Evolutionary conservation across 2,888 invertebrate genomes (phyloP).

Genomic region (Oasisia sp.): DNA sequence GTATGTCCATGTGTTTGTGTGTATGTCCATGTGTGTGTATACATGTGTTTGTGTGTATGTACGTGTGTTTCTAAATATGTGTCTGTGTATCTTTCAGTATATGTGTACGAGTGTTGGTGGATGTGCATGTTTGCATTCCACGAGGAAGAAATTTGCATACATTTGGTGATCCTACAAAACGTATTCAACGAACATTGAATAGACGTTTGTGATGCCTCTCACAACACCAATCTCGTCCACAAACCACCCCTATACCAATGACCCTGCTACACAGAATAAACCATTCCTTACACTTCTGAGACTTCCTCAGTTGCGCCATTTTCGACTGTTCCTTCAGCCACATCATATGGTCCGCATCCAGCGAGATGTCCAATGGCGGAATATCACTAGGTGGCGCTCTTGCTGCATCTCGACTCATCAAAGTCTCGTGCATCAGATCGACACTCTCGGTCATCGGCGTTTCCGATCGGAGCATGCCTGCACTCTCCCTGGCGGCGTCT

Average conservation of each 20-base stretch:
- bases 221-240: too few species aligned
- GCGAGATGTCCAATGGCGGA: slow-evolving; percentile 61
- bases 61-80: too few species aligned
- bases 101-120: too few species aligned
- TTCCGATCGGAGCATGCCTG: slow-evolving; percentile 25
- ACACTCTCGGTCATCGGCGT: slow-evolving; percentile 32
- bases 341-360: slow-evolving; percentile 61
- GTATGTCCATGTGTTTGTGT: too few species aligned
- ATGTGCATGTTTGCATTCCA: too few species aligned
- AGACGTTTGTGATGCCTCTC: too few species aligned
- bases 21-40: too few species aligned
- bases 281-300: not conserved
- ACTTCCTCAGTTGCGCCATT: slow-evolving; percentile 32
- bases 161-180: too few species aligned
- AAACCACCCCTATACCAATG: not conserved
- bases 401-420: slow-evolving; percentile 57
- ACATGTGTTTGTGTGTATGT: too few species aligned
- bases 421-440: slow-evolving; percentile 48
- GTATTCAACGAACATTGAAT: too few species aligned
- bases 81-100: too few species aligned
- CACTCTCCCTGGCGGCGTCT: slow-evolving; percentile 6
- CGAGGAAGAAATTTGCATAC: too few species aligned
- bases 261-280: not conserved
- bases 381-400: slow-evolving; percentile 46
- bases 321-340: slow-evolving; percentile 55